These are phyloP conservation scores for Cyphomyrus discorhynchus DNA, from an alignment of 2,113 vertebrate genomes.

Conservation along the genomic window DNA sequence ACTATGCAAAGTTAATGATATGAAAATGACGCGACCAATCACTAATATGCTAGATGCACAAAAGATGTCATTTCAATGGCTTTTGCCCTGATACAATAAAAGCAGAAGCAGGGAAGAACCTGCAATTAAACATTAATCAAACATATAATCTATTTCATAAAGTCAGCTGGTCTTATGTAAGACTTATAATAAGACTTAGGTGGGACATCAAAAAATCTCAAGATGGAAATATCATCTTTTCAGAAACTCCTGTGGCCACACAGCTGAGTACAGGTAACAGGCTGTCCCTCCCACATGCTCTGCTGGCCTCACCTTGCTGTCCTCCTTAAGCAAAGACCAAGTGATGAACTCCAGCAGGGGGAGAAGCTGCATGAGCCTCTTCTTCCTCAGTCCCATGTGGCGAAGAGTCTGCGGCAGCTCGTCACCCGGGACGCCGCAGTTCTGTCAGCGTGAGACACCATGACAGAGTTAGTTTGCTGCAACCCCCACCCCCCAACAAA, in stretches of 20 bases:
- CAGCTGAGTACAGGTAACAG: neutral
- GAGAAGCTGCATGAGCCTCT: constrained; percentile 48
- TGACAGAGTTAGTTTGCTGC: neutral
- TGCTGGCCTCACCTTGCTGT: constrained; percentile 47
- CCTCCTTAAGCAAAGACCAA: constrained; percentile 64
- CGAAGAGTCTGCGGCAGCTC: constrained; percentile 50
- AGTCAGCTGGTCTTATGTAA: neutral
- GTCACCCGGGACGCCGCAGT: constrained; percentile 50
- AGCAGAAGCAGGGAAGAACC: neutral
- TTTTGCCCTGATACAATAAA: neutral
- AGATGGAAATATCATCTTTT: neutral
- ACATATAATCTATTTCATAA: neutral
- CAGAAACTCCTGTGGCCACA: neutral
- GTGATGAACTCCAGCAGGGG: constrained; percentile 68
- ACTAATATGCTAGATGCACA: neutral
- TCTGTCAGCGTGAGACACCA: constrained; percentile 34
- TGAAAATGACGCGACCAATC: neutral
- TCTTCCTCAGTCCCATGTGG: constrained; percentile 55
- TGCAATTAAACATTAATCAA: neutral
- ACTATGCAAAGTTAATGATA: neutral
- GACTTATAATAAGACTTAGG: neutral
- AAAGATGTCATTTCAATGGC: neutral
- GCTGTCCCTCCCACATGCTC: neutral
- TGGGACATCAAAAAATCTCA: neutral
- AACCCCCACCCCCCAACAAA: neutral